Conservation (phyloP, 2,113 vertebrate genomes). For the Camelus bactrianus region DNA sequence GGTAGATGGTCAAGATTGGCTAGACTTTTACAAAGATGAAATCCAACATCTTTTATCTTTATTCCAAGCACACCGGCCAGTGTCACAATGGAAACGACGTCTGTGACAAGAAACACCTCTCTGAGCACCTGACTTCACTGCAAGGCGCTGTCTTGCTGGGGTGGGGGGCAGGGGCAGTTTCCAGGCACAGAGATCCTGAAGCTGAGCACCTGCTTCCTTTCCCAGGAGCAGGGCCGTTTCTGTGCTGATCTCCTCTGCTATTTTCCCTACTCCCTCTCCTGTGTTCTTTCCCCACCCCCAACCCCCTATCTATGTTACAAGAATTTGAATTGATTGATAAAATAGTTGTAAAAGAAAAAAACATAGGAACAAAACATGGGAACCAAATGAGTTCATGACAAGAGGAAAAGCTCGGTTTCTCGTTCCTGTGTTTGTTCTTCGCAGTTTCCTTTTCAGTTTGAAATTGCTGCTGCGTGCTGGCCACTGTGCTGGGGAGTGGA, state of each 20-base stretch:
- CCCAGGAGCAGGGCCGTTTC: no score
- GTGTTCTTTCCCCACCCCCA: background rate
- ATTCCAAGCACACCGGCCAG: no score
- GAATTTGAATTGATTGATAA: background rate
- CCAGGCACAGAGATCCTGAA: background rate
- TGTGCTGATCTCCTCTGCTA: accelerated
- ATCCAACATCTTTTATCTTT: background rate
- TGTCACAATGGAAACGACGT: accelerated
- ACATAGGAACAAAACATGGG: background rate
- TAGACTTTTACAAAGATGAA: no score
- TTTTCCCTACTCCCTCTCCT: background rate
- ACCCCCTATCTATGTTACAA: background rate
- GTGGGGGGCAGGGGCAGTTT: background rate
- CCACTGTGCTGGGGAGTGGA: accelerated
- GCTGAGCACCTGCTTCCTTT: background rate
- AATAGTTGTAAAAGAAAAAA: background rate
- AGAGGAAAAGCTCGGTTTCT: background rate
- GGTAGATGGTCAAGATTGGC: no score
- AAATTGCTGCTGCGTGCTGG: background rate
- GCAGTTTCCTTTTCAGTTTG: background rate
- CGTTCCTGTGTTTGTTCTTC: accelerated
- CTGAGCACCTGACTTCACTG: background rate
- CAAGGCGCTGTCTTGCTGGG: background rate
- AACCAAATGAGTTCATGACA: background rate
- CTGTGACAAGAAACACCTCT: background rate